Evolutionary conservation across 2,113 vertebrate genomes (phyloP).

Genomic region (Spea bombifrons): DNA sequence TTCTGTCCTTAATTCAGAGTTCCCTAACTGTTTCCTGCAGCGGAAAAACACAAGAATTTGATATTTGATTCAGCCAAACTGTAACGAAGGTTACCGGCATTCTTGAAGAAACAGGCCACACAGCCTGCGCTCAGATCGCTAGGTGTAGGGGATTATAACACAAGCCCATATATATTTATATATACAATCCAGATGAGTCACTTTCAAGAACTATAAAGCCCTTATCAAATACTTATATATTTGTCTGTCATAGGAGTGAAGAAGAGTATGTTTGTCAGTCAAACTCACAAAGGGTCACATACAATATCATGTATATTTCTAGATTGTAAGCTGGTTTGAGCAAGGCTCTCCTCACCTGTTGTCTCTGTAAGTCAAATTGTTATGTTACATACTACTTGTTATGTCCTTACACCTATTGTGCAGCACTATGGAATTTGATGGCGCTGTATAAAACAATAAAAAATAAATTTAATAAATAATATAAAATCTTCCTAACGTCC

Average conservation of each 20-base stretch:
- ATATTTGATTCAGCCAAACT: slow-evolving; percentile 23
- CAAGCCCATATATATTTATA: background rate
- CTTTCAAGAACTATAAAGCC: slow-evolving; percentile 12
- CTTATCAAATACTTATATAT: background rate
- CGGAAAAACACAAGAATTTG: slow-evolving; percentile 43
- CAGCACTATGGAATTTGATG: too few species aligned
- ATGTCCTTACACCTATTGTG: too few species aligned
- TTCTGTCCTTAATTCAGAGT: too few species aligned
- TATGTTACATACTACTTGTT: too few species aligned
- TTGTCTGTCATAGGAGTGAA: background rate
- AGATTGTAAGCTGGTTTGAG: too few species aligned
- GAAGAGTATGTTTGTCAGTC: background rate
- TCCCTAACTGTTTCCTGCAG: background rate
- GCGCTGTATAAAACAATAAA: too few species aligned
- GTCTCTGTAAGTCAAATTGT: too few species aligned
- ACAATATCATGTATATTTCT: too few species aligned
- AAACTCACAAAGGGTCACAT: too few species aligned
- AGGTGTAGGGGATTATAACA: background rate
- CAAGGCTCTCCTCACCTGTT: too few species aligned
- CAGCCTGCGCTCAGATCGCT: background rate
- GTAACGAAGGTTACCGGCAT: slow-evolving; percentile 15
- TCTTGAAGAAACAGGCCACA: background rate
- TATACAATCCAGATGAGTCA: background rate
- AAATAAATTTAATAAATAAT: too few species aligned
- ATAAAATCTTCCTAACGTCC: too few species aligned